Evolutionary conservation across 2,113 vertebrate species (phyloP).

Genomic region (Excalfactoria chinensis): DNA sequence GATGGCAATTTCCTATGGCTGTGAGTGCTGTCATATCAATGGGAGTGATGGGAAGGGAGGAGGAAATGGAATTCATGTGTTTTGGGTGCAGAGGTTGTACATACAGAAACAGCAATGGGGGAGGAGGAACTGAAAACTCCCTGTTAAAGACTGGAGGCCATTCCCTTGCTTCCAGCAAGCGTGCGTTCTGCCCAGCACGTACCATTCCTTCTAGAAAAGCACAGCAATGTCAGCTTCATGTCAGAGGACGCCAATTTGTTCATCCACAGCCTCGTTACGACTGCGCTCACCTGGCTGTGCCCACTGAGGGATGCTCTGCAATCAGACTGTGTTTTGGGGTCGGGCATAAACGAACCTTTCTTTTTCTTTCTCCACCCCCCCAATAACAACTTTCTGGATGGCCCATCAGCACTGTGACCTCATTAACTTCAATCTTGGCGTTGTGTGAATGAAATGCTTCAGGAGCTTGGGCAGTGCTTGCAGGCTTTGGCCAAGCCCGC

Average conservation of each 20-base stretch:
- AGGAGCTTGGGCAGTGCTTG: fast-evolving
- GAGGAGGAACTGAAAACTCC: background rate
- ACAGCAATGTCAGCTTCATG: background rate
- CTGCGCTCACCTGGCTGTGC: background rate
- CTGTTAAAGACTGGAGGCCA: background rate
- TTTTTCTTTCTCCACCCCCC: background rate
- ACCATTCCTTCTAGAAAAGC: background rate
- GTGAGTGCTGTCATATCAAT: background rate
- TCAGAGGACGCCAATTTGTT: background rate
- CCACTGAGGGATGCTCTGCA: background rate
- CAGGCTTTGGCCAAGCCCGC: fast-evolving
- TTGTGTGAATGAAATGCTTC: background rate
- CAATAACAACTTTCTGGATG: background rate
- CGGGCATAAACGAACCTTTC: background rate
- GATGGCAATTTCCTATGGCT: background rate
- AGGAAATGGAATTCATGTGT: background rate
- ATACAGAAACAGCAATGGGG: background rate
- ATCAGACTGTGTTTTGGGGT: background rate
- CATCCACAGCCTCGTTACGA: background rate
- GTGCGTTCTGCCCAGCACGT: background rate
- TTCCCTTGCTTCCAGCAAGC: background rate
- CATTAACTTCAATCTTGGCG: no score
- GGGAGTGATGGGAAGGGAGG: background rate
- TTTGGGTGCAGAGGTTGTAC: background rate
- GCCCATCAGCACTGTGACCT: background rate